phyloP scores from a whole-genome alignment of 2,113 vertebrate genomes.

The Corythoichthys haematopterus region DNA sequence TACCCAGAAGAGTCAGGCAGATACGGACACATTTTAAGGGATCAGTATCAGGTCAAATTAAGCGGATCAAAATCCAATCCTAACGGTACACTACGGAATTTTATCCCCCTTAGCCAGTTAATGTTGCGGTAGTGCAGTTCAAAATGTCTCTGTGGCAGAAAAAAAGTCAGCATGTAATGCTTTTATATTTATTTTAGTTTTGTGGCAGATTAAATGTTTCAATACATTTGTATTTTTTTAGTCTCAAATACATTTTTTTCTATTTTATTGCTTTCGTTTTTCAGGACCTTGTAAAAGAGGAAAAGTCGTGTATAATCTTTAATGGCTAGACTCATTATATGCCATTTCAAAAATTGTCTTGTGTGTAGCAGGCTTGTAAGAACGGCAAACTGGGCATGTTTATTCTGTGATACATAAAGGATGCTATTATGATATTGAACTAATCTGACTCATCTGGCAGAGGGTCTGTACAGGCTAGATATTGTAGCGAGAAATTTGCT shows the following conservation, averaged over 20 bases:
- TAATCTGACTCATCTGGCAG: too few relatives aligned
- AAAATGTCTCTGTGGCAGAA: background rate
- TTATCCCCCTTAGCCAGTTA: background rate
- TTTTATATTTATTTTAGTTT: background rate
- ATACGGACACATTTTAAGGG: constrained; percentile 5
- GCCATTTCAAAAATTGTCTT: background rate
- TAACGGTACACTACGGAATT: background rate
- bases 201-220: background rate
- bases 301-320: too few relatives aligned
- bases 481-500: too few relatives aligned
- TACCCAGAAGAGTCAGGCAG: constrained; percentile 1
- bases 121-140: background rate
- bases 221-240: background rate
- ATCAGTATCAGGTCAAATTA: constrained; percentile 8
- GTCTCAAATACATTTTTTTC: too few relatives aligned
- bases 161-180: background rate
- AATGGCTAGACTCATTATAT: background rate
- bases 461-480: too few relatives aligned
- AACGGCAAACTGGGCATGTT: background rate
- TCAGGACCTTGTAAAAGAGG: too few relatives aligned
- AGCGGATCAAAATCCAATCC: constrained; percentile 1
- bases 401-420: too few relatives aligned
- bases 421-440: too few relatives aligned
- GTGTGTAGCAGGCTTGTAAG: background rate
- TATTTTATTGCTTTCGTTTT: too few relatives aligned